phyloP scores from a whole-genome alignment of 2,888 invertebrate species.

The Poecilus cupreus region DNA sequence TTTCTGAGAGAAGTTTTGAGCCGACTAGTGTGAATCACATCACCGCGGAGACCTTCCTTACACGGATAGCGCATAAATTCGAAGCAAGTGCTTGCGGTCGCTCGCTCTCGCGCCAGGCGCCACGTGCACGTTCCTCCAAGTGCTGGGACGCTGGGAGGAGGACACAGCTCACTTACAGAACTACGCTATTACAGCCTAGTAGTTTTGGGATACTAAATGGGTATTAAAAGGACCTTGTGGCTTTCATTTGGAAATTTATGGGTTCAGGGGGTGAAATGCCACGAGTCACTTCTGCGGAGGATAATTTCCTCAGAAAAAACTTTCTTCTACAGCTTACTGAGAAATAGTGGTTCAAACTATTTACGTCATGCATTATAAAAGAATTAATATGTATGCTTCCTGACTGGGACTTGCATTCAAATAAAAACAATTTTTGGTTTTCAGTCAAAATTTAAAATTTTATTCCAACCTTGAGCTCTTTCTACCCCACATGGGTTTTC shows the following conservation, averaged over 20 bases:
- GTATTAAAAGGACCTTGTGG: slow-evolving; percentile 14
- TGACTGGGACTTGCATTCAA: too few relatives aligned
- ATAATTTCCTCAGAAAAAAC: background rate
- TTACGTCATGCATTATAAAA: too few relatives aligned
- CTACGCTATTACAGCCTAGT: background rate
- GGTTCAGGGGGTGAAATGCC: too few relatives aligned
- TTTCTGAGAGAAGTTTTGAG: slow-evolving; percentile 59
- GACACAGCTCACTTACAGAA: background rate
- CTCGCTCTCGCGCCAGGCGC: background rate
- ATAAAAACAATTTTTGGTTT: too few relatives aligned
- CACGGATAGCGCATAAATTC: slow-evolving; percentile 57
- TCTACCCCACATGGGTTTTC: too few relatives aligned
- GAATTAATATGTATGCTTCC: too few relatives aligned
- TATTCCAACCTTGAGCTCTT: too few relatives aligned
- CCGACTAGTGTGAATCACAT: slow-evolving; percentile 50
- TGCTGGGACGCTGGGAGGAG: background rate
- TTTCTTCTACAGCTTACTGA: too few relatives aligned
- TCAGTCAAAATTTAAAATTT: too few relatives aligned
- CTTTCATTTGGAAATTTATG: slow-evolving; percentile 1
- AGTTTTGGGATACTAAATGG: slow-evolving; percentile 14
- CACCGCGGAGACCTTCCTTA: slow-evolving; percentile 51
- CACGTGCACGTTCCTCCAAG: background rate
- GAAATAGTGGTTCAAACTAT: too few relatives aligned
- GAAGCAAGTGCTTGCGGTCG: slow-evolving; percentile 57
- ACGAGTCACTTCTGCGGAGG: background rate